Evolutionary conservation across 1,140 invertebrate genomes (phyloP).

Genomic region (Drosophila subpulchrella): DNA sequence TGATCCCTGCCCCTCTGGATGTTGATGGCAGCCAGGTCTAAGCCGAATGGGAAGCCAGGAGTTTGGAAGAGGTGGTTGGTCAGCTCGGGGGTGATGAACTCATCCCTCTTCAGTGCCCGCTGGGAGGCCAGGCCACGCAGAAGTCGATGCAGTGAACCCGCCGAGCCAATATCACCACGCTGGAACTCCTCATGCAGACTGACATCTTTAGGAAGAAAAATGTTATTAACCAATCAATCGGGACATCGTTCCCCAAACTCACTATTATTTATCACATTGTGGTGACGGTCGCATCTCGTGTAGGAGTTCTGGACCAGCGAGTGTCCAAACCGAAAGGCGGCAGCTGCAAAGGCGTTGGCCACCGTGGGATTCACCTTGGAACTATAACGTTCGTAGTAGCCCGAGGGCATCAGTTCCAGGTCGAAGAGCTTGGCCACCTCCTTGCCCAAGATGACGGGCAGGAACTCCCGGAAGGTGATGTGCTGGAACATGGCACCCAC

Average conservation of each 20-base stretch:
- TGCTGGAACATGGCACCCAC: slow-evolving; percentile 93
- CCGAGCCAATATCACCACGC: slow-evolving; percentile 87
- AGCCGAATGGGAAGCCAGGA: slow-evolving; percentile 89
- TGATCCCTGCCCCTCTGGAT: slow-evolving; percentile 96
- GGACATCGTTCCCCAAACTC: slow-evolving; percentile 61
- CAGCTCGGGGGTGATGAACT: slow-evolving; percentile 92
- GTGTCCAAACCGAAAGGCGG: slow-evolving; percentile 98
- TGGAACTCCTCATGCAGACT: slow-evolving; percentile 90
- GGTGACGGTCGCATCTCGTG: slow-evolving; percentile 87
- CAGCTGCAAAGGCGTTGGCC: slow-evolving; percentile 96
- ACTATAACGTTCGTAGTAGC: slow-evolving; percentile 91
- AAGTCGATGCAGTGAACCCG: slow-evolving; percentile 91
- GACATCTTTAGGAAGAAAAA: slow-evolving; percentile 86
- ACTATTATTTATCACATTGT: slow-evolving; percentile 89
- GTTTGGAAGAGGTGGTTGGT: slow-evolving; percentile 96
- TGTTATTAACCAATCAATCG: not conserved
- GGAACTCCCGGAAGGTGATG: slow-evolving; percentile 94
- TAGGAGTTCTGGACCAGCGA: slow-evolving; percentile 94
- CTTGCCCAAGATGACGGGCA: slow-evolving; percentile 92
- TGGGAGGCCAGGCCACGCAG: slow-evolving; percentile 91
- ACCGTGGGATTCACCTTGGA: slow-evolving; percentile 92
- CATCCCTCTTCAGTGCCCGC: slow-evolving; percentile 91
- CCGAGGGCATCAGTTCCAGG: slow-evolving; percentile 87
- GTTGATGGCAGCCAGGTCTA: slow-evolving; percentile 95
- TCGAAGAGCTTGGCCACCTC: slow-evolving; percentile 91